Evolutionary conservation across 2,888 invertebrate species (phyloP).

Genomic region (Morpho achilles): DNA sequence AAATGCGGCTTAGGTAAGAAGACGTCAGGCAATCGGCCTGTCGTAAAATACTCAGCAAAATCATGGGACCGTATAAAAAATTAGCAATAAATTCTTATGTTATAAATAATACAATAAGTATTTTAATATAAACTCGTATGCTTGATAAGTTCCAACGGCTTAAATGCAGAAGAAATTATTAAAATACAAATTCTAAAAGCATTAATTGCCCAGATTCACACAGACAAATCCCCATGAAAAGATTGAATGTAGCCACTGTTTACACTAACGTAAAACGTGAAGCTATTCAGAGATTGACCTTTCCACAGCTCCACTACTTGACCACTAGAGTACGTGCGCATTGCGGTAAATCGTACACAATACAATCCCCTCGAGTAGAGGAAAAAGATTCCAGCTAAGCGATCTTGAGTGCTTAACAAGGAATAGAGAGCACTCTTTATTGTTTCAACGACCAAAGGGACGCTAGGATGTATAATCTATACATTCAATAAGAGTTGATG

Average conservation of each 20-base stretch:
- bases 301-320: constrained; percentile 8
- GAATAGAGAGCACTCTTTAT: constrained; percentile 12
- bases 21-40: no score
- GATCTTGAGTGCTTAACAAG: constrained; percentile 14
- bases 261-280: constrained; percentile 4
- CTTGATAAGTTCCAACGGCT: no score
- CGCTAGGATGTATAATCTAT: constrained; percentile 1
- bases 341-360: constrained; percentile 15
- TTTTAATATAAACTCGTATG: no score
- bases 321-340: constrained; percentile 14
- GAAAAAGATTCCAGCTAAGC: constrained; percentile 15
- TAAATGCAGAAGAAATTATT: no score
- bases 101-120: no score
- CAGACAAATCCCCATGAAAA: neutral
- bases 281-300: constrained; percentile 10
- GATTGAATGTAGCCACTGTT: neutral
- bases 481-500: constrained; percentile 1
- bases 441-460: constrained; percentile 7
- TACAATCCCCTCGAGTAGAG: constrained; percentile 12
- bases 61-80: no score
- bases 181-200: no score
- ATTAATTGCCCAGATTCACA: no score
- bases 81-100: no score
- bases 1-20: no score
- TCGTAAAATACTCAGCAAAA: no score